A percentile compares a stretch with the other conserved stretches of the same genome.
phyloP scores from a whole-genome alignment of 2,888 invertebrate genomes.

The Bursaphelenchus okinawaensis region DNA sequence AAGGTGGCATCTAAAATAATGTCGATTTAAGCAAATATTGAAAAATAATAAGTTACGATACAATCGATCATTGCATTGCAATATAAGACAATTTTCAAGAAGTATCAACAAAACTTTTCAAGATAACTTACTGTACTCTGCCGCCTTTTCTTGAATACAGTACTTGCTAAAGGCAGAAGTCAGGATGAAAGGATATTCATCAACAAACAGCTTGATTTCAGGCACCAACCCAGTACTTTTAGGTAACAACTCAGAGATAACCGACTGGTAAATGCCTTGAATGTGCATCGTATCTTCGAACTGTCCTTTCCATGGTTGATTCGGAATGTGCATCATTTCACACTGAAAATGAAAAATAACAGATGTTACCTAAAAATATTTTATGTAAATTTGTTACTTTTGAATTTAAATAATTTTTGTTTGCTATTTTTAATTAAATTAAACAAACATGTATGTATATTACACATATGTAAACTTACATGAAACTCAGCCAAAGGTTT shows the following conservation, averaged over 20 bases:
- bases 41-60: too few species aligned
- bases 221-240: background rate
- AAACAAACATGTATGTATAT: too few species aligned
- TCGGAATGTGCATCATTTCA: background rate
- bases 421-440: too few species aligned
- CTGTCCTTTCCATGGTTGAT: background rate
- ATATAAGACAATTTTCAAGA: too few species aligned
- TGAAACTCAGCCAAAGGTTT: background rate
- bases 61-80: too few species aligned
- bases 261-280: background rate
- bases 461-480: background rate
- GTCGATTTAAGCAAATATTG: too few species aligned
- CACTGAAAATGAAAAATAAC: background rate
- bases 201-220: background rate
- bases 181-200: background rate
- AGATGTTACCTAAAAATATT: too few species aligned
- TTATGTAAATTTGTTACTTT: too few species aligned
- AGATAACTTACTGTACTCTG: background rate
- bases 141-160: background rate
- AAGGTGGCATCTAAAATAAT: background rate
- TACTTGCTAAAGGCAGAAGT: background rate
- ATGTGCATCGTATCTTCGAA: background rate
- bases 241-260: background rate
- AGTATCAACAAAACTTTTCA: background rate
- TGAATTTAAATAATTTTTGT: too few species aligned